A percentile compares a stretch with the other conserved stretches of the same genome.
Conservation (phyloP, 2,797 vertebrate species). For the Sitta carolinensis region DNA sequence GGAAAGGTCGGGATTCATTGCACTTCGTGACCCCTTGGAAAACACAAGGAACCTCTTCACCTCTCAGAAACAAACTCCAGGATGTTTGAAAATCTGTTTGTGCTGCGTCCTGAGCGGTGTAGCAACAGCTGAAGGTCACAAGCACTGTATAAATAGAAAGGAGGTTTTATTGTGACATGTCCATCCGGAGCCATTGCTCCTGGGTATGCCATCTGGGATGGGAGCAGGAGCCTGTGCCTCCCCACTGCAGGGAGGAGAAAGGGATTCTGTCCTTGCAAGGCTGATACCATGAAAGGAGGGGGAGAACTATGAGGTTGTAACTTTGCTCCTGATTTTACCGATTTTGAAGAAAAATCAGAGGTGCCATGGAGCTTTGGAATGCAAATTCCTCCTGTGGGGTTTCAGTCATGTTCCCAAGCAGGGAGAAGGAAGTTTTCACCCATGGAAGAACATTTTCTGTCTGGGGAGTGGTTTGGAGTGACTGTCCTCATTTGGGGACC, state of each 20-base stretch:
- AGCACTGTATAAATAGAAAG: constrained; percentile 28
- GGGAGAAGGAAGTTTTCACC: not conserved
- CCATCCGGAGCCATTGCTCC: constrained; percentile 35
- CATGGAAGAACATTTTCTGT: rapidly evolving
- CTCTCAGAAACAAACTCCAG: constrained; percentile 15
- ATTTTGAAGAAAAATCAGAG: not conserved
- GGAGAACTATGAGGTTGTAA: rapidly evolving
- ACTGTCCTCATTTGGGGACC: not conserved
- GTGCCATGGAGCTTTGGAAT: not conserved
- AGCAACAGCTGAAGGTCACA: constrained; percentile 55
- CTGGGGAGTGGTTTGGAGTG: not conserved
- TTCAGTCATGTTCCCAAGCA: not conserved
- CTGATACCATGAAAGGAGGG: rapidly evolving
- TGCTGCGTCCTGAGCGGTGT: not conserved
- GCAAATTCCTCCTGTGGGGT: not conserved
- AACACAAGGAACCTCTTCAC: not conserved
- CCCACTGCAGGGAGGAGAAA: not conserved
- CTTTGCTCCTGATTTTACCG: not conserved
- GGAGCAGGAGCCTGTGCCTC: not conserved
- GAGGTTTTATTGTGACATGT: constrained; percentile 39
- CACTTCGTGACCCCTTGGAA: not conserved
- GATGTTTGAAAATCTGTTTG: not conserved
- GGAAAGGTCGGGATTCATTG: not conserved
- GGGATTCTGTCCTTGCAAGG: not conserved
- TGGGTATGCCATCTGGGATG: constrained; percentile 39